These are phyloP conservation scores for Lamproptera curius DNA, from an alignment of 2,888 invertebrate species.

Conservation along the genomic window DNA sequence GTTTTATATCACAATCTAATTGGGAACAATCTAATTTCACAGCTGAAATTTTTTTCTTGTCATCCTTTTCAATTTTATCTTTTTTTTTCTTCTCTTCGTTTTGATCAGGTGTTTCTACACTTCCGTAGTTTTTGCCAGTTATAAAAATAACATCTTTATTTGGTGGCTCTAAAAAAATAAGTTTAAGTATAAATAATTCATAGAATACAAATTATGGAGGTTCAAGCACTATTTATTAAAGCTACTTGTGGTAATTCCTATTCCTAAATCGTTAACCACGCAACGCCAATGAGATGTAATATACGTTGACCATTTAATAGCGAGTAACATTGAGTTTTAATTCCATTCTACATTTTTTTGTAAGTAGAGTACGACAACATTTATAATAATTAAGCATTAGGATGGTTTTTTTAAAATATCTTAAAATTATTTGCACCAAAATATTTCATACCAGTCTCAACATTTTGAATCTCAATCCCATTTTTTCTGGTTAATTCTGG, in stretches of 20 bases:
- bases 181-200: not conserved
- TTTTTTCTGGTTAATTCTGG: constrained; percentile 29
- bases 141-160: constrained; percentile 45
- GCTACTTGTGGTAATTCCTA: no score
- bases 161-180: constrained; percentile 43
- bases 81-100: not conserved
- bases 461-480: constrained; percentile 29
- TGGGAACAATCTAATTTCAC: constrained; percentile 40
- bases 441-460: constrained; percentile 38
- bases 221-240: no score
- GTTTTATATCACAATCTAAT: constrained; percentile 45
- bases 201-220: no score
- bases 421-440: no score
- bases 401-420: no score
- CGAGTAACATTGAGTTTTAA: no score
- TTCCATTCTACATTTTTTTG: no score
- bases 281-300: no score
- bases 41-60: not conserved
- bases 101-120: constrained; percentile 24
- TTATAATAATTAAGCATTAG: no score
- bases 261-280: no score
- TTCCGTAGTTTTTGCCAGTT: constrained; percentile 48
- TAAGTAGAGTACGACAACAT: no score
- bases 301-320: no score
- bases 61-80: constrained; percentile 2